These are phyloP conservation scores for Grammomys surdaster DNA, from an alignment of 2,113 vertebrate genomes.

Conservation along the genomic window DNA sequence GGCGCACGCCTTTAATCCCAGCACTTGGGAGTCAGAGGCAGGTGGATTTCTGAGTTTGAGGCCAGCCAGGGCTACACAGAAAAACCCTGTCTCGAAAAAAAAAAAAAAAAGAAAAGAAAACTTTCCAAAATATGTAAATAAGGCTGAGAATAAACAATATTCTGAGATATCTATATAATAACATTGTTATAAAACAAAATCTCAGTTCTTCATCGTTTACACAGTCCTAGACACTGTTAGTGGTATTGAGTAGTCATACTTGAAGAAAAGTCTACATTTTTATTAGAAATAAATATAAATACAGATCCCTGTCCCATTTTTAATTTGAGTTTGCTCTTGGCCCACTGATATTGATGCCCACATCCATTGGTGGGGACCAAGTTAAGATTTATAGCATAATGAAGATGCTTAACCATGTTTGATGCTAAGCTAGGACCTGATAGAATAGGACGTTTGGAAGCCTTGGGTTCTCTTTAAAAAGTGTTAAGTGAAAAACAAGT, in stretches of 20 bases:
- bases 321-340: not conserved
- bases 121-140: not conserved
- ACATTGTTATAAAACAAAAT: not conserved
- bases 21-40: too few species aligned
- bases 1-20: too few species aligned
- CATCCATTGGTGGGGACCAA: not conserved
- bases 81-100: too few species aligned
- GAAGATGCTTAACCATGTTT: not conserved
- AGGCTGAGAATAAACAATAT: constrained; percentile 4
- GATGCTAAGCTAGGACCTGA: not conserved
- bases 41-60: too few species aligned
- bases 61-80: too few species aligned
- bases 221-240: not conserved
- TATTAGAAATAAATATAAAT: not conserved
- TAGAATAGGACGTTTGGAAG: not conserved
- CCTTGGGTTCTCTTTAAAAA: not conserved
- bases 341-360: not conserved
- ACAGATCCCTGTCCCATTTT: not conserved
- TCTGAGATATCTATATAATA: not conserved
- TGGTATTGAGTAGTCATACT: not conserved
- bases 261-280: constrained; percentile 45
- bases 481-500: not conserved
- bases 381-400: constrained; percentile 21
- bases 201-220: not conserved
- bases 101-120: too few species aligned